phyloP scores from a whole-genome alignment of 2,113 vertebrate genomes.

The Ammodytes dubius region DNA sequence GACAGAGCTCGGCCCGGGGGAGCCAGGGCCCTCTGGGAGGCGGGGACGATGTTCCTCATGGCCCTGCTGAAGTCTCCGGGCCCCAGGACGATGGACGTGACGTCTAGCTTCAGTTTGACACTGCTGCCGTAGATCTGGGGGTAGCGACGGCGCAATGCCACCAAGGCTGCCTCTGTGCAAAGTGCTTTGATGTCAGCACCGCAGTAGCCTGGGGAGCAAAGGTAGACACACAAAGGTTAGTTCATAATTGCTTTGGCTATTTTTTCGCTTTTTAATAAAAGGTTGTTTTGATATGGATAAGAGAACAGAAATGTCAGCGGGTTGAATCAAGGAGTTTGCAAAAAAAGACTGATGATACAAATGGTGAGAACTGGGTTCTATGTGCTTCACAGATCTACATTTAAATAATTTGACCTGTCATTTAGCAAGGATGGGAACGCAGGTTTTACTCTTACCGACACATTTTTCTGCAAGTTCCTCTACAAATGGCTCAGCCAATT shows the following conservation, averaged over 20 bases:
- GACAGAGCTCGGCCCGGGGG: constrained; percentile 93
- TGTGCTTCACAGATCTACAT: neutral
- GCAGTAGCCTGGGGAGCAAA: constrained; percentile 90
- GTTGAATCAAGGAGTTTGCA: neutral
- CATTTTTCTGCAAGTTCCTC: constrained; percentile 98
- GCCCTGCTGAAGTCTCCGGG: constrained; percentile 94
- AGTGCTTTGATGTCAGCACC: constrained; percentile 99
- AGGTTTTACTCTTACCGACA: constrained; percentile 89
- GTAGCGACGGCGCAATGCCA: constrained; percentile 94
- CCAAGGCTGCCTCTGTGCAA: constrained; percentile 98
- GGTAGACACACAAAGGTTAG: neutral
- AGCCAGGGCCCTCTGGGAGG: constrained; percentile 93
- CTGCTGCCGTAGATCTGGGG: constrained; percentile 98
- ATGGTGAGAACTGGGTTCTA: neutral
- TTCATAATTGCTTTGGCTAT: neutral
- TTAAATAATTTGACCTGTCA: neutral
- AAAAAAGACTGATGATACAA: neutral
- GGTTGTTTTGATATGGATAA: constrained; percentile 1
- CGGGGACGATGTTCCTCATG: constrained; percentile 95
- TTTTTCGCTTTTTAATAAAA: neutral
- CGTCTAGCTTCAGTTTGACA: constrained; percentile 94
- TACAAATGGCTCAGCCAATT: constrained; percentile 93
- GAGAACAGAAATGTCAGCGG: neutral
- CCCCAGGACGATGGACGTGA: constrained; percentile 93
- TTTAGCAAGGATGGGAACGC: neutral